Evolutionary conservation across 2,888 invertebrate genomes (phyloP).

Genomic region (Ormyrus labotus): DNA sequence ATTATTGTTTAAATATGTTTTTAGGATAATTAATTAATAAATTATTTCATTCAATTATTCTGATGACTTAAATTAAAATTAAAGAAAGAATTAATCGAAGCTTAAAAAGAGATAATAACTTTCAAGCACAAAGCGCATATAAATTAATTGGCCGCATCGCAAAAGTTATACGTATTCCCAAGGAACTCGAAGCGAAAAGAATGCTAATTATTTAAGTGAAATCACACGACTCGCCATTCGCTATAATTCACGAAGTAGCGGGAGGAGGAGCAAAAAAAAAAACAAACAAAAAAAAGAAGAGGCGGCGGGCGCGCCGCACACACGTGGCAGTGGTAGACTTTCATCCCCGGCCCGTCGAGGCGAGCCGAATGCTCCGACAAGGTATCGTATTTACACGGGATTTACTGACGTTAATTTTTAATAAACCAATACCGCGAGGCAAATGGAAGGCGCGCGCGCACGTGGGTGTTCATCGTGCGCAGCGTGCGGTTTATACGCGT

Average conservation of each 20-base stretch:
- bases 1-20: too few relatives aligned
- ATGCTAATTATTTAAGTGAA: constrained; percentile 6
- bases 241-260: constrained; percentile 19
- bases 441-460: constrained; percentile 60
- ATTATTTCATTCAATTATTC: too few relatives aligned
- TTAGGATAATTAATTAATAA: too few relatives aligned
- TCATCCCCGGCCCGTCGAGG: background rate
- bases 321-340: too few relatives aligned
- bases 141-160: too few relatives aligned
- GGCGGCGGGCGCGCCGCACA: background rate
- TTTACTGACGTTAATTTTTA: constrained; percentile 72
- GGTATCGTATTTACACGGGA: constrained; percentile 68
- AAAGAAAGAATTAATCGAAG: too few relatives aligned
- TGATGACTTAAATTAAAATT: too few relatives aligned
- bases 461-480: constrained; percentile 19
- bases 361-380: constrained; percentile 41
- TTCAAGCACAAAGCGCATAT: too few relatives aligned
- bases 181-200: background rate
- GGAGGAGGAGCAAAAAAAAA: background rate
- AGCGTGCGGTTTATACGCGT: background rate
- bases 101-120: too few relatives aligned
- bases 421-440: constrained; percentile 66
- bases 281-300: background rate
- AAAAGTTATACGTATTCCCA: too few relatives aligned
- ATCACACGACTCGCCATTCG: constrained; percentile 10